Evolutionary conservation across 2,888 invertebrate genomes (phyloP).

Genomic region (Eueremaeus valkanovi): DNA sequence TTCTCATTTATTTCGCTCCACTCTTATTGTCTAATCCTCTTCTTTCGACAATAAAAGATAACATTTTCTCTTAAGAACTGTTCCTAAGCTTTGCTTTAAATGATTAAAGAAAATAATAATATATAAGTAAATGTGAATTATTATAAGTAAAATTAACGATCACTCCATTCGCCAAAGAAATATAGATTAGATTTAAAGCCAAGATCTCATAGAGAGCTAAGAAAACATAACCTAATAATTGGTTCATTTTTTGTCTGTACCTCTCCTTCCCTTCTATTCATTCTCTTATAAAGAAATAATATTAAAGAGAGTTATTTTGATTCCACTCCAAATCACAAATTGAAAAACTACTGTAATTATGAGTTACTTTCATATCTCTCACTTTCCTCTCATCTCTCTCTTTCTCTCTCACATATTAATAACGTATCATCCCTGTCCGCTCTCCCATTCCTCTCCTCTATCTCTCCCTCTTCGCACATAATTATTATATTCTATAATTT

Average conservation of each 20-base stretch:
- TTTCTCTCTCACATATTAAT: background rate
- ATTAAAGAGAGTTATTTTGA: background rate
- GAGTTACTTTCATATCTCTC: conserved; percentile 7
- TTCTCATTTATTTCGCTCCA: background rate
- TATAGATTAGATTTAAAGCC: background rate
- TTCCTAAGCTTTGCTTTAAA: conserved; percentile 1
- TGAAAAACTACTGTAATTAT: conserved; percentile 7
- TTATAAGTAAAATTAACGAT: conserved; percentile 33
- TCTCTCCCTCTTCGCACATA: conserved; percentile 7
- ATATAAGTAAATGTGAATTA: conserved; percentile 26
- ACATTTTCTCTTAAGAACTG: background rate
- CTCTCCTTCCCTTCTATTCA: background rate
- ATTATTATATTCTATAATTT: conserved; percentile 22
- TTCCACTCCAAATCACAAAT: conserved; percentile 16
- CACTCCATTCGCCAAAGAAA: conserved; percentile 1
- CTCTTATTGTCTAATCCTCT: too few relatives aligned
- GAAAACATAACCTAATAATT: background rate
- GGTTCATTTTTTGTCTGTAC: background rate
- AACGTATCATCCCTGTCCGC: too few relatives aligned
- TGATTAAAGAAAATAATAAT: background rate
- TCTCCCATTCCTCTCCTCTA: background rate
- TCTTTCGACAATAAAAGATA: conserved; percentile 18
- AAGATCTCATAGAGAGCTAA: background rate
- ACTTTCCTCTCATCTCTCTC: conserved; percentile 21
- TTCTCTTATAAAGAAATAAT: background rate